Evolutionary conservation across 2,888 invertebrate genomes (phyloP).

Genomic region (Cataglyphis rosenhaueri): DNA sequence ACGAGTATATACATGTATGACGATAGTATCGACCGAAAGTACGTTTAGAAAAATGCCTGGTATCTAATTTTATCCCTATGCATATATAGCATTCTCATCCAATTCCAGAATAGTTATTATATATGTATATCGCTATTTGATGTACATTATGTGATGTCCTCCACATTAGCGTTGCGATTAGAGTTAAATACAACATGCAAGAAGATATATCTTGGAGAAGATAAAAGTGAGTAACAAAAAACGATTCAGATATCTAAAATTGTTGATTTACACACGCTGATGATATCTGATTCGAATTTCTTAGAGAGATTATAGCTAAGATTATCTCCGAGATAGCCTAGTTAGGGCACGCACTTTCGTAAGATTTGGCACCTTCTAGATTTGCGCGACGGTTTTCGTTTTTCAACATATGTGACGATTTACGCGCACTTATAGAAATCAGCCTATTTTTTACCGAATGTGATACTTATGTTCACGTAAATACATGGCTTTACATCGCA

Average conservation of each 20-base stretch:
- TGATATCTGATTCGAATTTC: slow-evolving; percentile 20
- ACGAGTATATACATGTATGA: slow-evolving; percentile 21
- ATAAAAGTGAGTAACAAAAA: slow-evolving; percentile 9
- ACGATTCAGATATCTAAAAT: slow-evolving; percentile 43
- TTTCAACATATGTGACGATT: slow-evolving; percentile 11
- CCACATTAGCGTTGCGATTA: slow-evolving; percentile 15
- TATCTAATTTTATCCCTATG: slow-evolving; percentile 43
- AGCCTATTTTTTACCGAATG: slow-evolving; percentile 78
- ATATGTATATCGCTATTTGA: slow-evolving; percentile 38
- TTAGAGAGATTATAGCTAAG: background rate
- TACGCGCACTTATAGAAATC: slow-evolving; percentile 26
- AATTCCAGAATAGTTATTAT: slow-evolving; percentile 22
- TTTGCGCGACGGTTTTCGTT: slow-evolving; percentile 37
- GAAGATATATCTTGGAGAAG: slow-evolving; percentile 28
- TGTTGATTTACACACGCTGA: slow-evolving; percentile 18
- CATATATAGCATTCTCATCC: slow-evolving; percentile 22
- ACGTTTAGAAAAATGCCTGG: slow-evolving; percentile 42
- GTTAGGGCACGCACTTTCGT: slow-evolving; percentile 17
- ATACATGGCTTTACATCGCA: slow-evolving; percentile 48
- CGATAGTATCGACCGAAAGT: slow-evolving; percentile 34
- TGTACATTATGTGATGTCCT: slow-evolving; percentile 44
- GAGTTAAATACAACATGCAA: background rate
- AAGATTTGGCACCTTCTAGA: slow-evolving; percentile 38
- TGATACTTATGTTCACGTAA: slow-evolving; percentile 79
- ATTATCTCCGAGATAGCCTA: slow-evolving; percentile 5